These are phyloP conservation scores for Norana najaformis DNA, from an alignment of 2,888 invertebrate species.

Conservation along the genomic window DNA sequence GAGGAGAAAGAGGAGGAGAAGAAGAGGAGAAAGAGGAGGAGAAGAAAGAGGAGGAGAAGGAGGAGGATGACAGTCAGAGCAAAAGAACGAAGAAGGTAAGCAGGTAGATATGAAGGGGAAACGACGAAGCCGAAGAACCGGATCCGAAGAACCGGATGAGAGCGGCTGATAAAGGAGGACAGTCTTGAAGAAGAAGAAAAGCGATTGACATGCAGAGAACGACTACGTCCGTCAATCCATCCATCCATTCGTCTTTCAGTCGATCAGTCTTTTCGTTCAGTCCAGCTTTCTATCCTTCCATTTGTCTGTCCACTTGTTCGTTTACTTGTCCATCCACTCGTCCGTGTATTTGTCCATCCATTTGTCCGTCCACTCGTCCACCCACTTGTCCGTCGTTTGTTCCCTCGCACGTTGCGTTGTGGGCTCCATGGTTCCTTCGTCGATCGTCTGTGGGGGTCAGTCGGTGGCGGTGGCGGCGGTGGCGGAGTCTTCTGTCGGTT, in stretches of 20 bases:
- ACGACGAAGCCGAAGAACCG: not conserved
- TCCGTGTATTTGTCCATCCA: not conserved
- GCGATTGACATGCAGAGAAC: not conserved
- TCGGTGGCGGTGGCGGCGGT: too few species aligned
- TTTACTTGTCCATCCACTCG: not conserved
- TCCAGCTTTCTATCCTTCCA: not conserved
- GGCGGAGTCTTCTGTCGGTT: too few species aligned
- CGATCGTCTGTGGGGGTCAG: too few species aligned
- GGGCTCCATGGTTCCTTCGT: too few species aligned
- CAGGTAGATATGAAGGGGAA: not conserved
- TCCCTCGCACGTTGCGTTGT: too few species aligned
- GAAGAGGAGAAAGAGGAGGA: not conserved
- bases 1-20: not conserved
- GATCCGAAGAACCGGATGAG: not conserved
- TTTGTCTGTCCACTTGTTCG: not conserved
- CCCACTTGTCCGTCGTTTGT: too few species aligned
- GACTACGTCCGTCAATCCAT: not conserved
- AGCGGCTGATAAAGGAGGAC: not conserved
- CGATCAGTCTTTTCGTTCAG: not conserved
- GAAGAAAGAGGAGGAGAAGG: not conserved
- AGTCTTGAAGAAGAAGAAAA: not conserved
- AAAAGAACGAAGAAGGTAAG: not conserved
- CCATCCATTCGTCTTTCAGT: not conserved
- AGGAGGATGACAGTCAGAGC: not conserved
- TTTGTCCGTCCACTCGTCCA: too few species aligned